Evolutionary conservation across 2,888 invertebrate species (phyloP).

Genomic region (Eupsilia transversa): DNA sequence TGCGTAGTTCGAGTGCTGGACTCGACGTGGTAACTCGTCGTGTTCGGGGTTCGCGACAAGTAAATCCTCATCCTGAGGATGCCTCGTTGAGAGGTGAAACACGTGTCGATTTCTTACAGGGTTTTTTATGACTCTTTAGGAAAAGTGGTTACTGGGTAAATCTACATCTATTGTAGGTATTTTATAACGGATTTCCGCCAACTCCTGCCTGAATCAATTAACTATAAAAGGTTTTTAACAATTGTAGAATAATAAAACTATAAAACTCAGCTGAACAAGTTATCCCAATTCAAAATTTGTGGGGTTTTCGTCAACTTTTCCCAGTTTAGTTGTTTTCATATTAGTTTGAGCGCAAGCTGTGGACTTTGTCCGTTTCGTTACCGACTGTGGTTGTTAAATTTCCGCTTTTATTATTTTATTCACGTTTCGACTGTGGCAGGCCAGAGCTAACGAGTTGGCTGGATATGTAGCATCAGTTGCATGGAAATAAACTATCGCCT

Average conservation of each 20-base stretch:
- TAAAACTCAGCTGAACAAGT: background rate
- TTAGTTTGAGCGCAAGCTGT: conserved; percentile 45
- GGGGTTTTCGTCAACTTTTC: conserved; percentile 33
- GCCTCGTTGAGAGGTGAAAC: no score
- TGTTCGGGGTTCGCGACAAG: no score
- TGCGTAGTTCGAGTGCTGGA: no score
- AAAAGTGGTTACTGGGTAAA: no score
- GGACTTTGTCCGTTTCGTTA: conserved; percentile 22
- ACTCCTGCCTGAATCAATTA: no score
- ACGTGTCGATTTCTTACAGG: no score
- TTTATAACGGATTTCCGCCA: no score
- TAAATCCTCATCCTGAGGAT: no score
- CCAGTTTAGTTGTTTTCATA: conserved; percentile 21
- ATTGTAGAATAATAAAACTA: conserved; percentile 10
- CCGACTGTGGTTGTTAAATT: conserved; percentile 8
- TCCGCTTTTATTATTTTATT: conserved; percentile 46
- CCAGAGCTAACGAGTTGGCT: conserved; percentile 6
- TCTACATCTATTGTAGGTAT: no score
- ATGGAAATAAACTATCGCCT: conserved; percentile 20
- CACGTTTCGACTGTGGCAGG: conserved; percentile 2
- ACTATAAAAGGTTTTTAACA: no score
- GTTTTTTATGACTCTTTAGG: no score
- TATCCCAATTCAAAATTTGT: conserved; percentile 11
- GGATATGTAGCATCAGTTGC: conserved; percentile 8
- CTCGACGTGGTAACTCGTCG: no score